Percentiles rank a stretch among this genome's conserved stretches.
Evolutionary conservation across 2,797 vertebrate genomes (phyloP).

Genomic region (Chanos chanos): DNA sequence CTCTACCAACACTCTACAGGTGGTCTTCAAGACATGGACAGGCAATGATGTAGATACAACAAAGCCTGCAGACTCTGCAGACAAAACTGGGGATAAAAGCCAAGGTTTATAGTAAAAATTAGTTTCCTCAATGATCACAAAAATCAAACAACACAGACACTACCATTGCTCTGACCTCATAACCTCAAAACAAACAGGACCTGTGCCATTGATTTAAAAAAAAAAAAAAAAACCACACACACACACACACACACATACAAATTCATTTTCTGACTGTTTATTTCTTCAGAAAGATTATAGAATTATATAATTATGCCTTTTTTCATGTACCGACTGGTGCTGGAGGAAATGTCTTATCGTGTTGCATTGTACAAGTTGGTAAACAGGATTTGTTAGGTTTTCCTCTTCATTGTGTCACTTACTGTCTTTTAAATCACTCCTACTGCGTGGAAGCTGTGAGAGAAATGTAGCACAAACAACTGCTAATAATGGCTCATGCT

Average conservation of each 20-base stretch:
- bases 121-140: not conserved
- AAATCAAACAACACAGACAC: not conserved
- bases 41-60: not conserved
- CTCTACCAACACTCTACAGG: no score
- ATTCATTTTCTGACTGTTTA: slow-evolving; percentile 3
- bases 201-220: no score
- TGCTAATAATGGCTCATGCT: not conserved
- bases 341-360: slow-evolving; percentile 77
- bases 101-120: not conserved
- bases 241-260: no score
- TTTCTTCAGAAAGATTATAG: slow-evolving; percentile 7
- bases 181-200: not conserved
- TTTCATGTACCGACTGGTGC: slow-evolving; percentile 44
- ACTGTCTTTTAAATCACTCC: slow-evolving; percentile 45
- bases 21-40: no score
- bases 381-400: slow-evolving; percentile 83
- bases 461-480: not conserved
- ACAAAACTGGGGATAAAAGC: not conserved
- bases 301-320: slow-evolving; percentile 45
- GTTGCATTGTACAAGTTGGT: slow-evolving; percentile 71
- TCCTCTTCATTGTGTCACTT: slow-evolving; percentile 78
- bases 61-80: not conserved
- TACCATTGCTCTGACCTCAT: not conserved
- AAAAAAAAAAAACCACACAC: not conserved
- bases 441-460: not conserved